Evolutionary conservation across 2,113 vertebrate genomes (phyloP).

Genomic region (Aramus guarauna): DNA sequence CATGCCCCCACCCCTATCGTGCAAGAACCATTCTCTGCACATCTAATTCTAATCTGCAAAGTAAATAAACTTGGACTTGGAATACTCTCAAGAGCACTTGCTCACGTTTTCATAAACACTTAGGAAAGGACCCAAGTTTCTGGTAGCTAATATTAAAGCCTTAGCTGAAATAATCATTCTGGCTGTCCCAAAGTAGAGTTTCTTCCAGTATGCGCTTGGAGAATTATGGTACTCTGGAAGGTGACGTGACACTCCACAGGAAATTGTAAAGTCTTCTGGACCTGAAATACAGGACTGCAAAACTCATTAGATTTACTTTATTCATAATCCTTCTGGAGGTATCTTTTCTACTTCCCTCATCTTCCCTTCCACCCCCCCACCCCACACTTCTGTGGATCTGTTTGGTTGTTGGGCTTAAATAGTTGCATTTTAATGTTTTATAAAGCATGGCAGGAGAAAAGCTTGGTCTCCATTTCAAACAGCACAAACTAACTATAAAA

Average conservation of each 20-base stretch:
- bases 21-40: not conserved
- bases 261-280: not conserved
- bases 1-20: not conserved
- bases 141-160: not conserved
- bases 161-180: not conserved
- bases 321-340: not conserved
- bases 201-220: not conserved
- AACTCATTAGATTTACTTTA: not conserved
- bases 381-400: not conserved
- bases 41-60: constrained; percentile 1
- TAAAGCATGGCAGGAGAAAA: not conserved
- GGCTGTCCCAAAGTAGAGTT: not conserved
- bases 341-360: not conserved
- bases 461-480: not conserved
- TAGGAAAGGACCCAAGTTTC: not conserved
- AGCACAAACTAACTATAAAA: not conserved
- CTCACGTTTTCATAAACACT: not conserved
- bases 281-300: not conserved
- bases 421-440: not conserved
- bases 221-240: not conserved
- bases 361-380: accelerated
- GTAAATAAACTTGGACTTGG: constrained; percentile 52
- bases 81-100: not conserved
- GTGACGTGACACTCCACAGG: not conserved
- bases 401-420: not conserved